Evolutionary conservation across 2,888 invertebrate genomes (phyloP), one percentile per base, ranked within the genome.

Genomic region (Orthosia cruda): DNA sequence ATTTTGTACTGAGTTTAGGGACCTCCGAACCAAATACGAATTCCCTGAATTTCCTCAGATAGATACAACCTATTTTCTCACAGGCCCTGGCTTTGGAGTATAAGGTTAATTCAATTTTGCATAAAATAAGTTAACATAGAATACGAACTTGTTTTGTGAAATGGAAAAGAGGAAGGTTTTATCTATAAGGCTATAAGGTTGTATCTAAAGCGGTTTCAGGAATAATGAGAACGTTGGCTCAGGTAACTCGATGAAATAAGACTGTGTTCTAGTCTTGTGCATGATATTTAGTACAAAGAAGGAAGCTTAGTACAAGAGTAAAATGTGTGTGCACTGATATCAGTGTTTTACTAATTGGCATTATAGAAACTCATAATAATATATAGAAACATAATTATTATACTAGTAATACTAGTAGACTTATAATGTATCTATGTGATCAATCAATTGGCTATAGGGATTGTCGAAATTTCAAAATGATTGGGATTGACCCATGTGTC

Each of bases 41-140:
- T 26, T 80, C 32, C 4, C 12, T 1, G n/a, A 73, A 55, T 80
- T 26, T 16, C 2, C 61, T 55, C 2, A 40, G 57, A n/a, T 23
- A 52, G 58, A 32, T 72, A 64, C 63, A 64, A 45, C 40, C 20
- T 80, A 77, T 71, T 79, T 71, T 76, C 52, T 23, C 23, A 18
- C 15, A 55, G 18, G 13, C n/a, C 16, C 18, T 16, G n/a, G 54
- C 20, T 45, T 57, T 7, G 62, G 32, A 55, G 50, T 52, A 70
- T 50, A 23, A 57, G 20, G 62, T 79, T 71, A 72, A 80, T 63
- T 76, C 32, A 58, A 76, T 79, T 47, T 63, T 63, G 26, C 40
- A 45, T 63, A 26, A 18, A 58, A 57, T 40, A 71, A 32, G 45
- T 49, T 26, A 66, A 20, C 18, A 23, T n/a, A n/a, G 13, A 11